Conservation (phyloP, 2,113 vertebrate genomes). For the Cynocephalus volans region DNA sequence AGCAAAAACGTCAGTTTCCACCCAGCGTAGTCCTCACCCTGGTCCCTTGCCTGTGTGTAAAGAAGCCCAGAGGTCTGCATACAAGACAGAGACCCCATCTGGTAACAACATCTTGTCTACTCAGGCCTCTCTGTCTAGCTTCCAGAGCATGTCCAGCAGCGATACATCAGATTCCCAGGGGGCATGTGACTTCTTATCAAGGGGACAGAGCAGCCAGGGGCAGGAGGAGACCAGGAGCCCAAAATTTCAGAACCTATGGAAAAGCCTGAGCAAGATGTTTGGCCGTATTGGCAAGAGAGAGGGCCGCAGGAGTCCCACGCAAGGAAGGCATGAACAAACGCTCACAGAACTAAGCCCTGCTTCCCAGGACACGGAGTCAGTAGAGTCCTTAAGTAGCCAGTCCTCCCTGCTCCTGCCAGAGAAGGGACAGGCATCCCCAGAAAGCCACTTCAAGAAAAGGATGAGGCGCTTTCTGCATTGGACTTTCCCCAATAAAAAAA, state of each 20-base stretch:
- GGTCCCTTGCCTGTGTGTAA: rapidly evolving
- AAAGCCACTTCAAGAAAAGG: too few species aligned
- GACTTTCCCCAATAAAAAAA: neutral
- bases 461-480: too few species aligned
- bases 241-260: neutral
- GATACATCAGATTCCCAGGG: too few species aligned
- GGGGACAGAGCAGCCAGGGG: neutral
- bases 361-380: too few species aligned
- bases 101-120: too few species aligned
- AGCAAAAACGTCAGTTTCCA: neutral
- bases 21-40: rapidly evolving
- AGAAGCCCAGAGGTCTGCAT: neutral
- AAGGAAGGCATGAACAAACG: too few species aligned
- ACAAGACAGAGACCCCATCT: neutral
- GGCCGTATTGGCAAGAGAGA: neutral
- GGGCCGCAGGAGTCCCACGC: neutral
- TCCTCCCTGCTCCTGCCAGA: too few species aligned
- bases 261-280: neutral
- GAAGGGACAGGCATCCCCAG: too few species aligned
- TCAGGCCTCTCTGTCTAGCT: too few species aligned
- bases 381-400: too few species aligned
- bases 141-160: too few species aligned
- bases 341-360: neutral
- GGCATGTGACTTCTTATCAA: too few species aligned
- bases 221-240: neutral